Evolutionary conservation across 2,888 invertebrate species (phyloP), one percentile per base, ranked within the genome.

Genomic region (Beris chalybata): DNA sequence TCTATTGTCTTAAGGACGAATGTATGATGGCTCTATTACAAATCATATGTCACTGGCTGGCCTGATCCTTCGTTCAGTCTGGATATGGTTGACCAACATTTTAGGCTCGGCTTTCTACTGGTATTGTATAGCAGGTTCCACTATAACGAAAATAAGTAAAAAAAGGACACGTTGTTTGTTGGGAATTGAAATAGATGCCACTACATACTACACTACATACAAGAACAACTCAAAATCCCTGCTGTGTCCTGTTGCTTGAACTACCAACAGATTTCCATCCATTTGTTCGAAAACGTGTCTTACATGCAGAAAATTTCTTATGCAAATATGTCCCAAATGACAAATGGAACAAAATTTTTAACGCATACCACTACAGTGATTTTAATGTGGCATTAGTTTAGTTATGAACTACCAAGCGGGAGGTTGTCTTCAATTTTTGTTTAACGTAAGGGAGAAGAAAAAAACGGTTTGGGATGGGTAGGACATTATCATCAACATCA

Each of bases 241-340:
- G 38, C 9, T 38, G 38, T 47, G 13, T 43, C 52, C 52, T 61
- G 61, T 61, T 59, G 50, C 52, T 61, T 13, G n/a, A 38, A 9
- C 11, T 38, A 13, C 32, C 32, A 32, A 31, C 52, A 61, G 38
- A 38, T 38, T 38, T 38, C 9, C 9, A 38, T 38, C 38, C 9
- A 9, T 38, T 38, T 38, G 38, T 22, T 13, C 22, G 45, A 22
- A n/a, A 32, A 50, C 52, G 52, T 52, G 61, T 50, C 43, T 45
- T 64, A 64, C 54, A 64, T 64, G 11, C 13, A 30, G 55, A 22
- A 64, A 13, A 44, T 61, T 38, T 22, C 47, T 76, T 78, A 77
- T 78, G 77, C 74, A 76, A 79, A 78, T 78, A 74, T 74, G 79
- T 74, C 76, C 75, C 74, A 79, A 74, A 78, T 79, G 76, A 77